Base-by-base conservation (phyloP, 2,888 invertebrate species). In the Hydriomena furcata region DNA sequence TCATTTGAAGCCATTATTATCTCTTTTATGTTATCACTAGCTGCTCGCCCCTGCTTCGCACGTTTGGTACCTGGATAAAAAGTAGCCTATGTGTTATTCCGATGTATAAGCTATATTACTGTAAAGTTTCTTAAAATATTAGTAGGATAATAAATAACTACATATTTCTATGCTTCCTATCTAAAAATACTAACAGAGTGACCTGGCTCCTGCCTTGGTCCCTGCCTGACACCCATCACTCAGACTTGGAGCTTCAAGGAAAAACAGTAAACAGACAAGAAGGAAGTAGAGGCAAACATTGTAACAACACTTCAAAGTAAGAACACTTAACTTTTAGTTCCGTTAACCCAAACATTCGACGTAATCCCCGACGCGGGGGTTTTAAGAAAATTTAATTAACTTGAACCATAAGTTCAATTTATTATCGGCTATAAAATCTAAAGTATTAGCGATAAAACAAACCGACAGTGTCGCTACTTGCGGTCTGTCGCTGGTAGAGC, bases 301-400 rank as follows among this genome's bases (percentile, higher is more conserved):
- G 45, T 45, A 52, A 37, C 17, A 35, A 25, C 38, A 30, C 30
- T 40, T 44, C 23, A 44, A 44, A 52, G 28, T 38, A 52, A 58
- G 42, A 51, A 52, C 48, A 58, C 46, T 55, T 55, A 53, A 55
- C 53, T 58, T 58, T 60, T 55, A 58, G 47, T 51, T 47, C 38
- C 46, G 48, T 28, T 48, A 41, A 52, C 52, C 51, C 56, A 58
- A 61, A 56, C 57, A 55, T 56, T 58, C 49, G 48, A 55, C 42
- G 48, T 63, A 57, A 64, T 56, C 58, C 48, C 7, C 17, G 7
- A 12, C n/a, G 30, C 40, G 47, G 51, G 56, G 64, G 58, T 61
- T 71, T 66, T 68, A 64, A 69, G 63, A 55, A 71, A 73, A 72
- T 76, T 75, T 75, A 75, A 76, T 76, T 73, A 76, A 72, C 64